Base-by-base conservation (phyloP, 2,888 invertebrate species). In the Lucinisca nassula region DNA sequence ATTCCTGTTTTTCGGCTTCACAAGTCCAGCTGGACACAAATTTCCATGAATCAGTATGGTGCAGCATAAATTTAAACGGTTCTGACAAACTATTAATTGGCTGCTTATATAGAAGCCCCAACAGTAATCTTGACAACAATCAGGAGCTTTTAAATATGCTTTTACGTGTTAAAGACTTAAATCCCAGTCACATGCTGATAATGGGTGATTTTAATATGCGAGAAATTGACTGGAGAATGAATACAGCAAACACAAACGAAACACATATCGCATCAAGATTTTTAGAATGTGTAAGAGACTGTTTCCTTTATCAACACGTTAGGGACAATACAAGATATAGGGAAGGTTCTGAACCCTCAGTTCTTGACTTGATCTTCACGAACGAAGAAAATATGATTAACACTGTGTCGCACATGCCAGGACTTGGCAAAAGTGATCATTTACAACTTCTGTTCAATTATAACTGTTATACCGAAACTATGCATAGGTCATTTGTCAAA, bases 391-490 rank as follows among this genome's bases (percentile, higher is more conserved):
- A 27, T 24, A 78, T 61, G 78, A 40, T 78, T 14, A n/a, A n/a
- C 1, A 12, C 32, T 38, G 6, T 82, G 10, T 2, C 4, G 3
- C 27, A 75, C 21, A n/a, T 40, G 2, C 27, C 45, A 14, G 73
- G 78, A 27, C 40, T 85, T n/a, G 85, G 78, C 27, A 72, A 77
- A 37, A 82, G 82, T 74, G 82, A 85, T 38, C 85, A 85, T 61
- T 6, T 32, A 24, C 51, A 67, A 24, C 45, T 79, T 8, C 27
- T n/a, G 8, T 79, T 79, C 35, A 40, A 73, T 27, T 30, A 24
- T 84, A 74, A 30, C 1, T 38, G 72, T 35, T n/a, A 74, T 38
- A 14, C 21, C 49, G 14, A 49, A 58, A 55, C 1, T 27, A 17
- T 3, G 1, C n/a, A 24, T 21, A 24, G 27, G 30, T 49, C 2